Conservation (phyloP, 2,888 invertebrate genomes). For the Dermolepida albohirtum region DNA sequence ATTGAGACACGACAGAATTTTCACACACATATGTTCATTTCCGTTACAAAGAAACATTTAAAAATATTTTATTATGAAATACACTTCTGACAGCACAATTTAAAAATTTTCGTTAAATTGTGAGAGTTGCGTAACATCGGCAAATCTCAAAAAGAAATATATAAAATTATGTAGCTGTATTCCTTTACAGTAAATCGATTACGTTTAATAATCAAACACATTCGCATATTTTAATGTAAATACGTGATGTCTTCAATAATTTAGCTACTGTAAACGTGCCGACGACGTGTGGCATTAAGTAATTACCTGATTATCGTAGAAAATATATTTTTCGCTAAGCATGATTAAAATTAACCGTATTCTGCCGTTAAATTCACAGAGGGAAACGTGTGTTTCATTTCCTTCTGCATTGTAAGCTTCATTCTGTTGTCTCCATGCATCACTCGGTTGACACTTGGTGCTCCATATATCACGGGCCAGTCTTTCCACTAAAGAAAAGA, state of each 20-base stretch:
- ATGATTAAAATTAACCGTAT: too few species aligned
- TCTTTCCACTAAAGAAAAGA: constrained; percentile 46
- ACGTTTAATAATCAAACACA: constrained; percentile 21
- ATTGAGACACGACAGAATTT: too few species aligned
- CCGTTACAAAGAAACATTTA: too few species aligned
- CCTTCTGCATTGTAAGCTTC: constrained; percentile 50
- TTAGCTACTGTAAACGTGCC: neutral
- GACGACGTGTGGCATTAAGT: constrained; percentile 2
- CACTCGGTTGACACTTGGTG: constrained; percentile 67
- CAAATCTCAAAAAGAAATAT: too few species aligned
- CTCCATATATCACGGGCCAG: constrained; percentile 66
- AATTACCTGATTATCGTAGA: constrained; percentile 21
- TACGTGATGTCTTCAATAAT: constrained; percentile 4
- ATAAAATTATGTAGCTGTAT: neutral
- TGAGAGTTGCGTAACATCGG: too few species aligned
- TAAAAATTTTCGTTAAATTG: too few species aligned
- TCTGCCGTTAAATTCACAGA: constrained; percentile 12
- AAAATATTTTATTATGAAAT: too few species aligned
- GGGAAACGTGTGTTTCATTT: constrained; percentile 46
- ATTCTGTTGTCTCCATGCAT: constrained; percentile 63
- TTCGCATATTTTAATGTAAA: constrained; percentile 11
- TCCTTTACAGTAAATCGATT: constrained; percentile 13
- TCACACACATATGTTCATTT: too few species aligned
- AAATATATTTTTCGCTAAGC: neutral
- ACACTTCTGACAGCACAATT: too few species aligned